A percentile compares a stretch with the other conserved stretches of the same genome.
Evolutionary conservation across 1,140 invertebrate species (phyloP).

Genomic region (Drosophila lowei): DNA sequence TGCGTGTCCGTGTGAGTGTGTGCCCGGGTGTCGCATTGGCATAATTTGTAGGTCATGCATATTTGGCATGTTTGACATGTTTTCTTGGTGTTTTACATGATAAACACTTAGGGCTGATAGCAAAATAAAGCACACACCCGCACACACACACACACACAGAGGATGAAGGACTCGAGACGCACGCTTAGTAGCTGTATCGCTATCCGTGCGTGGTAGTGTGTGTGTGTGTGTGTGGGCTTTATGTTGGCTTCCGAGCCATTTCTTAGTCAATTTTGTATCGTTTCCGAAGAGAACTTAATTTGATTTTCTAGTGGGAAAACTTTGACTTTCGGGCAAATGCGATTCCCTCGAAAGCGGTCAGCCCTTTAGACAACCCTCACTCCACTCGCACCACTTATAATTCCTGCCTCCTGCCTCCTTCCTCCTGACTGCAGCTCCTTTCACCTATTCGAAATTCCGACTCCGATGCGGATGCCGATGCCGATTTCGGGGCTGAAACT

Average conservation of each 20-base stretch:
- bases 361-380: neutral
- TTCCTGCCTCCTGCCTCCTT: neutral
- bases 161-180: conserved; percentile 1
- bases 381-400: neutral
- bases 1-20: conserved; percentile 1
- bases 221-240: conserved; percentile 9
- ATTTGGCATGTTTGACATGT: conserved; percentile 80
- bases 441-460: neutral
- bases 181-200: neutral
- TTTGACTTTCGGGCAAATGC: conserved; percentile 3
- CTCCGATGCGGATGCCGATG: neutral
- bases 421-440: neutral
- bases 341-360: conserved; percentile 11
- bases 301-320: conserved; percentile 50
- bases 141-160: conserved; percentile 5
- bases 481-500: conserved; percentile 45
- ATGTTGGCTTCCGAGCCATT: conserved; percentile 21
- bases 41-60: conserved; percentile 79
- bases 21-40: conserved; percentile 59
- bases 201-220: conserved; percentile 11
- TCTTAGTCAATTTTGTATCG: conserved; percentile 35
- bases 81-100: conserved; percentile 76
- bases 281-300: conserved; percentile 31
- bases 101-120: conserved; percentile 76
- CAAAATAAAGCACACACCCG: conserved; percentile 28